phyloP scores from a whole-genome alignment of 2,888 invertebrate species.

The Sarcophaga variegata region DNA sequence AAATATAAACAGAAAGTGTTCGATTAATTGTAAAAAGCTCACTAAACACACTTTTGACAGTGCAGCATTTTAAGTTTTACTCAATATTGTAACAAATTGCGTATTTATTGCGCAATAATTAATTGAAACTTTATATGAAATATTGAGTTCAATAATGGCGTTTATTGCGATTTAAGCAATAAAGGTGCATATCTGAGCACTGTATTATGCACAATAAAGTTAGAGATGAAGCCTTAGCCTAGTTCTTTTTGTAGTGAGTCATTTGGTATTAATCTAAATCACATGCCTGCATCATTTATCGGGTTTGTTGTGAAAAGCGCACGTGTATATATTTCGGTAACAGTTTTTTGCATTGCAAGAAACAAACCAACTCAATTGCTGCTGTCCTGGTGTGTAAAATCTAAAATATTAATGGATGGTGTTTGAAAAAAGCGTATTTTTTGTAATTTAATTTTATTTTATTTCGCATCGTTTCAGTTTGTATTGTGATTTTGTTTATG shows the following conservation, averaged over 20 bases:
- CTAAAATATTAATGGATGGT: background rate
- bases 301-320: background rate
- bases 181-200: too few relatives aligned
- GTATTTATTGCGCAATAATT: too few relatives aligned
- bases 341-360: background rate
- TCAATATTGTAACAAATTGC: too few relatives aligned
- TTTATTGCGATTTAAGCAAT: too few relatives aligned
- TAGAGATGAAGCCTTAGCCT: background rate
- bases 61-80: too few relatives aligned
- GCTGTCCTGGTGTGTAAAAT: background rate
- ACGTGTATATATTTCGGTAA: background rate
- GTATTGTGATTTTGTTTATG: background rate
- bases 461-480: background rate
- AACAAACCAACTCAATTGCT: background rate
- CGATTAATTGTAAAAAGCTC: too few relatives aligned
- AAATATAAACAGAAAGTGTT: too few relatives aligned
- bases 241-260: background rate
- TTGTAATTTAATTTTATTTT: background rate
- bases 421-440: background rate
- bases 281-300: background rate
- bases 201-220: too few relatives aligned
- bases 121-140: too few relatives aligned
- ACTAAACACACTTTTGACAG: too few relatives aligned
- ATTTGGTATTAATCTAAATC: background rate
- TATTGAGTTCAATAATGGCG: too few relatives aligned